Evolutionary conservation across 2,888 invertebrate species (phyloP), one percentile per base, ranked within the genome.

Genomic region (Archaeoteleia sp.): DNA sequence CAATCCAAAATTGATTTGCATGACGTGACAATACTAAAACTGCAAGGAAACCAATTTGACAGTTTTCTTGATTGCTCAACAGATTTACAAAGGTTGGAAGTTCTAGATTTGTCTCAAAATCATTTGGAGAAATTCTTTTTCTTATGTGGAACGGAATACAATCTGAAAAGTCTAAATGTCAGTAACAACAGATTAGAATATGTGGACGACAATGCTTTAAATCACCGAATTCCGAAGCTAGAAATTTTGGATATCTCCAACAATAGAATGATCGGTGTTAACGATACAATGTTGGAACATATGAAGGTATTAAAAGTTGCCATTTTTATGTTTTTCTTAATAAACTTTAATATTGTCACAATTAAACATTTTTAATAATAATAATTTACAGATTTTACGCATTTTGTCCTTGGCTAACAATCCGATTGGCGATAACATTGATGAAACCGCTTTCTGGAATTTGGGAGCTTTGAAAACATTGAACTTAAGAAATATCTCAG

Each of bases 31-130:
- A 74, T 79, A 42, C 70, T 85, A 0, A 83, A 78, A 51, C 72
- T 85, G 0, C 77, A 77, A 1, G 78, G 77, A 1, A 85, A 85
- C 37, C 43, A 77, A 15, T 83, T 85, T 10, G 81, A 85, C 71
- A 82, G 78, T 57, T 85, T 85, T 27, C 63, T 85, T n/a, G 85
- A 85, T 35, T 85, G 85, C 40, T 82, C 84, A 8, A 81, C 93
- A n/a, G 93, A 94, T 84, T 87, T 96, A 74, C 92, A 92, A 76
- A 94, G 93, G 80, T 87, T 97, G 73, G 89, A 92, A 74, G 92
- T 92, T 1, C 86, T 96, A 72, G 95, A 96, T 86, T 86, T 96
- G 80, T 95, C 95, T 32, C 91, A 90, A 81, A 96, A 96, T 87
- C 92, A 93, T 83, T 88, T 96, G 63, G 77, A 79, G 10, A 75